Conservation (phyloP, 2,113 vertebrate species). For the Dipodomys spectabilis region DNA sequence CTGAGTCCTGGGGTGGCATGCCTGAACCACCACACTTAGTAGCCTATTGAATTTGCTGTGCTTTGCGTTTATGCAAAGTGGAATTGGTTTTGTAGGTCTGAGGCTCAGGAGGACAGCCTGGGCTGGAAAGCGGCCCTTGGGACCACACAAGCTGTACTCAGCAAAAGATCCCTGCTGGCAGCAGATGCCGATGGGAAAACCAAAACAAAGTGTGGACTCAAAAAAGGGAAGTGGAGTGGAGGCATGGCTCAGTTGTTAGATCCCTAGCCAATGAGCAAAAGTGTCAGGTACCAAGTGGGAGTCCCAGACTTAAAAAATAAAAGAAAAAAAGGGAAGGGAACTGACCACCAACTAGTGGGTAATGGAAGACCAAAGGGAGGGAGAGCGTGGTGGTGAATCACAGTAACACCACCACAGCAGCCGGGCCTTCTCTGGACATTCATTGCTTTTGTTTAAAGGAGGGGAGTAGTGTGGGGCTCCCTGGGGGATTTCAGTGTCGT, state of each 20-base stretch:
- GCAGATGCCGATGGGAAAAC: background rate
- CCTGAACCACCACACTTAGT: too few relatives aligned
- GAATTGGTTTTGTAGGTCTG: background rate
- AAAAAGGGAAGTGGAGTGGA: background rate
- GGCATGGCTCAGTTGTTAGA: too few relatives aligned
- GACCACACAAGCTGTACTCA: too few relatives aligned
- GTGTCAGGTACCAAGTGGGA: too few relatives aligned
- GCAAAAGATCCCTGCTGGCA: background rate
- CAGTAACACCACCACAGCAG: background rate
- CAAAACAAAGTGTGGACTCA: background rate
- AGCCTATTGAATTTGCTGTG: background rate
- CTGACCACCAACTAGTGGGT: too few relatives aligned
- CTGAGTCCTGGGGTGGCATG: too few relatives aligned
- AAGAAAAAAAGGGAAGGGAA: too few relatives aligned
- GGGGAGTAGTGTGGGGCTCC: background rate
- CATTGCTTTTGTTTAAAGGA: conserved; percentile 9
- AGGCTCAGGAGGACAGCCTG: background rate
- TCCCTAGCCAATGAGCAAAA: background rate
- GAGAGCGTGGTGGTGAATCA: background rate
- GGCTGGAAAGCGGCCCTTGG: background rate
- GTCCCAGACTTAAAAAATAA: too few relatives aligned
- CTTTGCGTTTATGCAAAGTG: background rate
- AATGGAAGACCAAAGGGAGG: background rate
- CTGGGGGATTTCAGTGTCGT: background rate
- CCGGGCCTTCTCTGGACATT: background rate